These are phyloP conservation scores for Scaptomyza reducta DNA, from an alignment of 2,888 invertebrate species.

Conservation along the genomic window DNA sequence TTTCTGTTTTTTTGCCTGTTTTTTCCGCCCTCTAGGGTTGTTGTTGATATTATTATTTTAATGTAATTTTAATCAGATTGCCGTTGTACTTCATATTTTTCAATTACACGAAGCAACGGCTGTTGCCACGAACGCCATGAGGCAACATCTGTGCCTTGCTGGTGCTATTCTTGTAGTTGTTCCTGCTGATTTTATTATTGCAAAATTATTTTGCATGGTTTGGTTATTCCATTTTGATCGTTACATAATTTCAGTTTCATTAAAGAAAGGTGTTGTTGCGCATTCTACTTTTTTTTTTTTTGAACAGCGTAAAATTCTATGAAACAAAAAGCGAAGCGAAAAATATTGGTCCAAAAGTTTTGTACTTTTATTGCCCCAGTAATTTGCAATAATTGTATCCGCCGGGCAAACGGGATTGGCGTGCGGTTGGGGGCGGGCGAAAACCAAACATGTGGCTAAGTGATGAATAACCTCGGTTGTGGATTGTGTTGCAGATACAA, in stretches of 20 bases:
- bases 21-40: constrained; percentile 14
- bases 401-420: constrained; percentile 28
- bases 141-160: constrained; percentile 44
- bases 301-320: constrained; percentile 57
- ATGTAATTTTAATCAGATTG: constrained; percentile 81
- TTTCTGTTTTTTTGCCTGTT: constrained; percentile 10
- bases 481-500: constrained; percentile 1
- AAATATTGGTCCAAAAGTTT: constrained; percentile 36
- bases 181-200: constrained; percentile 21
- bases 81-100: constrained; percentile 73
- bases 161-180: not conserved
- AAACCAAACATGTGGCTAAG: constrained; percentile 38
- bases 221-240: constrained; percentile 71
- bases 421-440: not conserved
- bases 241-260: constrained; percentile 53
- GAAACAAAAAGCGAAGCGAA: constrained; percentile 23
- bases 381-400: constrained; percentile 75
- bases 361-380: constrained; percentile 56
- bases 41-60: constrained; percentile 55
- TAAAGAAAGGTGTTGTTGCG: constrained; percentile 38
- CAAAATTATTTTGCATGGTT: constrained; percentile 49
- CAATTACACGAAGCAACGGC: constrained; percentile 63
- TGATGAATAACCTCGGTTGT: constrained; percentile 23
- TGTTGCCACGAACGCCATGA: constrained; percentile 35
- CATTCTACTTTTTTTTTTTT: constrained; percentile 50